Evolutionary conservation across 2,888 invertebrate genomes (phyloP), one percentile per base, ranked within the genome.

Genomic region (Willowsia nigromaculata): DNA sequence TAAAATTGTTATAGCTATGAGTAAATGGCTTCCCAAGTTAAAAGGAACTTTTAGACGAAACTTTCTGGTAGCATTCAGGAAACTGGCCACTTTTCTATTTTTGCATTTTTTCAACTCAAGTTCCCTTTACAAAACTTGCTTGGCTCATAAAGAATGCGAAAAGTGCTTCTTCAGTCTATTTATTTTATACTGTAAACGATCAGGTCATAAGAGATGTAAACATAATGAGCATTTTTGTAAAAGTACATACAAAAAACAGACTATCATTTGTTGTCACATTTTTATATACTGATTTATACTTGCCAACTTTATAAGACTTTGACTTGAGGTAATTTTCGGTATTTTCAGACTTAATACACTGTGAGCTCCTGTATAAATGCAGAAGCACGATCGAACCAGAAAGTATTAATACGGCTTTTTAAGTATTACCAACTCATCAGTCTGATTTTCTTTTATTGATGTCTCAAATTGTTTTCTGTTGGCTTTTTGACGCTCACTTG

Each of bases 371-470:
- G 13, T 37, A 43, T 22, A 37, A 37, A 83, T 83, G 47, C 83
- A 43, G 25, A 68, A 68, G 68, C 83, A 83, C 68, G 83, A n/a
- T n/a, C n/a, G n/a, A 83, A 27, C 47, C 11, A n/a, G n/a, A n/a
- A n/a, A n/a, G 68, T 47, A 68, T 68, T 83, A 83, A 83, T 83
- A 47, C 68, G 27, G 1, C n/a, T 11, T 65, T 74, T 76, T 47
- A 5, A 22, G 22, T 56, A 22, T 56, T 22, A 25, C 56, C 56
- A 56, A 56, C 25, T 47, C 25, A 56, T 56, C 56, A 56, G 56
- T 22, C 13, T 18, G 7, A 4, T 56, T n/a, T 56, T 56, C 25
- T 56, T 18, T 56, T 1, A 56, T 18, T 56, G 6, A 53, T 56
- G 56, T 56, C 6, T 56, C 56, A 56, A 22, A 22, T 56, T 56